These are phyloP conservation scores for Ascidia mentula DNA, from an alignment of 23 tunicate species.

Conservation along the genomic window DNA sequence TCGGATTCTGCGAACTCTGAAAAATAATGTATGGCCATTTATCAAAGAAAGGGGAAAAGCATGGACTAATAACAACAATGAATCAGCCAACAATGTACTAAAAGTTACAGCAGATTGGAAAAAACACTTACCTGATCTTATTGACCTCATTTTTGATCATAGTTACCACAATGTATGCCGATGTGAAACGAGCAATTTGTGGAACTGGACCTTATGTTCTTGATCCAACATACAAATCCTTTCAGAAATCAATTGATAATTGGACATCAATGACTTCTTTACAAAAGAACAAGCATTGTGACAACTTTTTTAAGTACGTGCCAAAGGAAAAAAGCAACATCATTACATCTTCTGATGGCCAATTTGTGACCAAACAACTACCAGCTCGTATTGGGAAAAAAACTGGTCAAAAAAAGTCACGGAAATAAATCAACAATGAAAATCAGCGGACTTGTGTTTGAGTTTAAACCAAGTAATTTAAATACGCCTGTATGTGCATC, in stretches of 20 bases:
- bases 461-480: no score
- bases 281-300: neutral
- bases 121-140: neutral
- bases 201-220: neutral
- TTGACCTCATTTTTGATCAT: neutral
- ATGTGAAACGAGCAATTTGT: neutral
- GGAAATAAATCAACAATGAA: no score
- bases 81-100: neutral
- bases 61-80: conserved; percentile 7
- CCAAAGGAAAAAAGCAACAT: neutral
- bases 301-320: neutral
- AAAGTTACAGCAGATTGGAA: conserved; percentile 11
- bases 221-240: neutral
- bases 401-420: neutral
- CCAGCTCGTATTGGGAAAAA: neutral
- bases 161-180: neutral
- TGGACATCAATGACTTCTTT: neutral
- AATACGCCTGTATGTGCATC: no score
- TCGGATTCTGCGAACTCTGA: neutral
- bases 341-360: neutral
- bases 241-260: neutral
- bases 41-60: neutral
- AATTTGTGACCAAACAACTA: neutral
- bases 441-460: no score
- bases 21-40: neutral